Percentiles rank a stretch among this genome's conserved stretches.
phyloP scores from a whole-genome alignment of 2,888 invertebrate genomes.

The Ennomos quercinarius region DNA sequence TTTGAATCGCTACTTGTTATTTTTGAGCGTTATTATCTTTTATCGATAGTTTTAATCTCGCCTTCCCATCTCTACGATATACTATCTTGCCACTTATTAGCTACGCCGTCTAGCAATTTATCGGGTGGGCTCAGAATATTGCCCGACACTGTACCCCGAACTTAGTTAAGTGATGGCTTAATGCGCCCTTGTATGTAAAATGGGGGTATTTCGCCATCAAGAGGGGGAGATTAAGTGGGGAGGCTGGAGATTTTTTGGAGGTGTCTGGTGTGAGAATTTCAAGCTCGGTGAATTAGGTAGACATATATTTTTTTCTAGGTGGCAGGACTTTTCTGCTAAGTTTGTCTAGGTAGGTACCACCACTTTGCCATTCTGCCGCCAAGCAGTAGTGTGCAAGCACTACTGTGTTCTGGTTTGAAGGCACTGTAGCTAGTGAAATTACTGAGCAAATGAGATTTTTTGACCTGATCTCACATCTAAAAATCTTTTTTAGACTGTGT shows the following conservation, averaged over 20 bases:
- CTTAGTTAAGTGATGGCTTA: conserved; percentile 68
- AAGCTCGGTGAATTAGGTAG: not conserved
- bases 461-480: too few species aligned
- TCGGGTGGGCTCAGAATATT: conserved; percentile 73
- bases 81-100: conserved; percentile 79
- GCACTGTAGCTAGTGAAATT: too few species aligned
- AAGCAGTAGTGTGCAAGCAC: too few species aligned
- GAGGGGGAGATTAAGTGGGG: conserved; percentile 19
- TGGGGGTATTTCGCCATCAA: conserved; percentile 18
- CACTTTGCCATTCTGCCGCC: too few species aligned
- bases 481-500: too few species aligned
- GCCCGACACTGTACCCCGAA: conserved; percentile 58
- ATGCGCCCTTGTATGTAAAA: conserved; percentile 56
- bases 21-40: too few species aligned
- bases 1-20: too few species aligned
- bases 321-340: too few species aligned
- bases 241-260: conserved; percentile 3
- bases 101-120: conserved; percentile 74
- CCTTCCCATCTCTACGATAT: conserved; percentile 49
- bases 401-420: too few species aligned
- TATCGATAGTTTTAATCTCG: conserved; percentile 34
- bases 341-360: too few species aligned
- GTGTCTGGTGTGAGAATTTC: conserved; percentile 14
- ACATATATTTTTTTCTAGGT: too few species aligned
- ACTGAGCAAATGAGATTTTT: too few species aligned